Evolutionary conservation across 2,888 invertebrate genomes (phyloP), one percentile per base, ranked within the genome.

Genomic region (Agrotis segetum): DNA sequence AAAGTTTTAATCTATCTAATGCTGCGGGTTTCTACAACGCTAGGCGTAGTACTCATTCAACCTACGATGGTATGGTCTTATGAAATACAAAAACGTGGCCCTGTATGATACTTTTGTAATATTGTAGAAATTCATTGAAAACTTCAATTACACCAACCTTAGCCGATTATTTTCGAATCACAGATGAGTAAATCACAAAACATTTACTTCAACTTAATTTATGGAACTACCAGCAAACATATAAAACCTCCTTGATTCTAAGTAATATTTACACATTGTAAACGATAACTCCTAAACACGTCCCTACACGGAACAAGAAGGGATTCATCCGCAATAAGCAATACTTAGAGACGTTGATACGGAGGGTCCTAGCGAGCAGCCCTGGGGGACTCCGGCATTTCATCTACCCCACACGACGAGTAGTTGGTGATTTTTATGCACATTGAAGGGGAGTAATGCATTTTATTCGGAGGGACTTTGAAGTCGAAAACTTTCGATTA

Each of bases 241-340:
- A 87, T 79, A 85, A 84, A 83, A 79, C 75, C 73, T 76, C 76
- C 77, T 75, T 83, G 83, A 85, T 78, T 83, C 84, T 83, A 86
- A 88, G 87, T 89, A 92, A 92, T 93, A 93, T 93, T 94, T 93
- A 93, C 93, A 93, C 87, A 89, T 90, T 91, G 92, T 93, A 90
- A 91, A 88, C 91, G 91, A 90, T 91, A 91, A 91, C 85, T 89
- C 85, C 65, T 83, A 83, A 80, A 79, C 81, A 81, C 67, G 81
- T 79, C 84, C 88, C 88, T 81, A 77, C 77, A 76, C 70, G 71
- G 29, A 74, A 81, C 80, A 70, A 77, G 73, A 81, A 82, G 87
- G 85, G 78, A 85, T 82, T 86, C 85, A 88, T 86, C 86, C 87
- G 79, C 90, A 87, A 91, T 90, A 89, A 91, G 91, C 90, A 92